Base-by-base conservation (phyloP, 2,888 invertebrate genomes). In the Melitaea athalia region DNA sequence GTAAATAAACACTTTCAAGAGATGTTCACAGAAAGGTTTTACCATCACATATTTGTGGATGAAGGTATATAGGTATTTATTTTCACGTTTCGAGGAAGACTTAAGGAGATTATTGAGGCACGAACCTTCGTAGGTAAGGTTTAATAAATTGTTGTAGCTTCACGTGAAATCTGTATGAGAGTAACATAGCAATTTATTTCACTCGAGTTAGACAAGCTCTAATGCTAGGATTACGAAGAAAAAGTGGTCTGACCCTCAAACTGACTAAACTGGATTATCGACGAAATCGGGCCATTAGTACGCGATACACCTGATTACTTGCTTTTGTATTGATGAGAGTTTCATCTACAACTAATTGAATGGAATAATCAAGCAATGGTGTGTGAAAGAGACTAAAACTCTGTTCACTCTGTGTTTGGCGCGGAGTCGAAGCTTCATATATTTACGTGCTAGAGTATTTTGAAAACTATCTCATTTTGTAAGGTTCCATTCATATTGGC, bases 181-280 rank as follows among this genome's bases (percentile, higher is more conserved):
- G 59, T 60, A 63, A 59, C 38, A 45, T 60, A 64, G 59, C 57
- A 57, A 59, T 53, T 52, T 55, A 64, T 57, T 57, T 57, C 33
- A 42, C 49, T 59, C 43, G 45, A 53, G 59, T 53, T 52, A 69
- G 69, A 67, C 64, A 78, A 76, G 81, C 84, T 84, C 83, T 89
- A 90, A 91, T 89, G 85, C 87, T 84, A 82, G 85, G 88, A 86
- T 89, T 89, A 88, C 79, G 75, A 83, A 89, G 87, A 89, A 89
- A 89, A 91, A 89, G 85, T 86, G 85, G 79, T 79, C 78, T 80
- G 79, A 78, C 81, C 82, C 82, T 79, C 79, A 73, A 78, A 79
- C 83, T 80, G 82, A 81, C 80, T 79, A 81, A 82, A 82, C 82
- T 77, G 85, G 91, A 89, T 91, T 89, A 90, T 78, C 81, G 79